Evolutionary conservation across 2,888 invertebrate genomes (phyloP), one percentile per base, ranked within the genome.

Genomic region (Cactoblastis cactorum): DNA sequence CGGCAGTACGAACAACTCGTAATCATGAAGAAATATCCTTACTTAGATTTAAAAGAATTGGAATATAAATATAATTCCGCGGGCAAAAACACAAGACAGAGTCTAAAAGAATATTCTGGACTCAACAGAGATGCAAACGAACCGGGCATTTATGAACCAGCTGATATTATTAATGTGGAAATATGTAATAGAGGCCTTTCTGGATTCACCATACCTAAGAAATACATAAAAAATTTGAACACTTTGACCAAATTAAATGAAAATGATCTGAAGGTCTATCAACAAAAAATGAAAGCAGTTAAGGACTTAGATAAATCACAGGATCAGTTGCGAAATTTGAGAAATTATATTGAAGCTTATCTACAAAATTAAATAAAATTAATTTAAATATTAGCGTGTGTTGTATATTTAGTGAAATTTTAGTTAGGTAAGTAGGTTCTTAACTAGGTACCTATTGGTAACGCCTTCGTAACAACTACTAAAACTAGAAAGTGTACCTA

Each of bases 11-110:
- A 86, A 52, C 78, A 82, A 58, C 57, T 86, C 22, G 87, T 89
- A 8, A 81, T 88, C 11, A 83, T 80, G 81, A 89, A 89, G 55
- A 89, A 89, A 56, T 80, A 87, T 62, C 88, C 88, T 0, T 89
- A 80, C 58, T 61, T 89, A 32, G 88, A 89, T 54, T 53, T 83
- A 1, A 82, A 83, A 37, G 83, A 86, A 46, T 62, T 85, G 11
- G 81, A 85, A 50, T 59, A 71, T 43, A 81, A 78, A 58, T 80
- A 69, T 49, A 74, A 75, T 45, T 76, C 79, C 0, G 48, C 65
- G 1, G 62, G 55, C 43, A 82, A 82, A 67, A 76, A 74, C 50
- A 56, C 55, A 0, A 67, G 80, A 28, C 77, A 83, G 51, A 83
- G 74, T 58, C 53, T 69, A 6, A 71, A 63, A 33, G 64, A 69